Conservation (phyloP, 1,140 invertebrate genomes). For the Pachyrhynchus sulphureomaculatus region DNA sequence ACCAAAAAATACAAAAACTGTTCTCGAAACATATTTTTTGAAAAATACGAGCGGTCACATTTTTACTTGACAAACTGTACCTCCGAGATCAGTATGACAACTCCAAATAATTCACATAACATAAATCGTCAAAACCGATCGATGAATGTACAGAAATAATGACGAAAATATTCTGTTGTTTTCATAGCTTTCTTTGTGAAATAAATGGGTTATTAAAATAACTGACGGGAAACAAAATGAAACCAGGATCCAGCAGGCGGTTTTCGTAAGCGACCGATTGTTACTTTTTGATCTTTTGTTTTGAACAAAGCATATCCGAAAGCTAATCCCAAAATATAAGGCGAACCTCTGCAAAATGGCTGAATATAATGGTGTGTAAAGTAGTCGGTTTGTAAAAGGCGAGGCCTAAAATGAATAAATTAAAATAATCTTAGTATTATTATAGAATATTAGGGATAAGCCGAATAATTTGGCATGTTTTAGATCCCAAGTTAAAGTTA, state of each 20-base stretch:
- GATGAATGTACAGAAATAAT: constrained; percentile 31
- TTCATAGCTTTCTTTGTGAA: constrained; percentile 35
- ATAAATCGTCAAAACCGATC: constrained; percentile 36
- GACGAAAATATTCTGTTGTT: constrained; percentile 33
- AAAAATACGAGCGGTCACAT: too few species aligned
- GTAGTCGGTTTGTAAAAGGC: constrained; percentile 20
- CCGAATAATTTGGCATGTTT: too few species aligned
- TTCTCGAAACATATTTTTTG: too few species aligned
- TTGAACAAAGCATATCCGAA: constrained; percentile 35
- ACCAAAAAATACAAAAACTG: too few species aligned
- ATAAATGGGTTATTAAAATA: constrained; percentile 27
- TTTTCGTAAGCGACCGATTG: constrained; percentile 21
- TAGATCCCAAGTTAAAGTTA: too few species aligned
- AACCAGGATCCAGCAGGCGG: constrained; percentile 31
- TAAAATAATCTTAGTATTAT: neutral
- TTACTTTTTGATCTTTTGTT: constrained; percentile 34
- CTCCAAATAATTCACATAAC: constrained; percentile 39
- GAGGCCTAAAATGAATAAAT: neutral
- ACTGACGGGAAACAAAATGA: constrained; percentile 28
- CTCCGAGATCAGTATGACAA: constrained; percentile 35
- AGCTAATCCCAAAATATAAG: constrained; percentile 37
- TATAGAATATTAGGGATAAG: neutral
- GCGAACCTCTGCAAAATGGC: constrained; percentile 31
- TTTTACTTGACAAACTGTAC: too few species aligned
- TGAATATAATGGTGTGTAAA: constrained; percentile 35